phyloP scores from a whole-genome alignment of 2,113 vertebrate genomes.

The Malurus alboscapulatus region DNA sequence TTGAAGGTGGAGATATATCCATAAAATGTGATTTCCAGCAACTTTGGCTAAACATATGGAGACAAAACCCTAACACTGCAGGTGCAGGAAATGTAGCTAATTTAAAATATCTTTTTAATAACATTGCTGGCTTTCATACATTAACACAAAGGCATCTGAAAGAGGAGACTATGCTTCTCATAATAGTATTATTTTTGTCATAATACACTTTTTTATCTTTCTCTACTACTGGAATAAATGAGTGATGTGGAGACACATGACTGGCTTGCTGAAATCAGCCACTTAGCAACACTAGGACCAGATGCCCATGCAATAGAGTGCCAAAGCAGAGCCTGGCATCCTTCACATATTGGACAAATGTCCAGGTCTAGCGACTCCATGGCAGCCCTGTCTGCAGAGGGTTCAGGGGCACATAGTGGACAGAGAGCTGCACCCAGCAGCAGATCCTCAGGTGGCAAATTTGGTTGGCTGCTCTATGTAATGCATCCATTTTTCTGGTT shows the following conservation, averaged over 20 bases:
- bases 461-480: not conserved
- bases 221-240: conserved; percentile 50
- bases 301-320: conserved; percentile 69
- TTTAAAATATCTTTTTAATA: conserved; percentile 53
- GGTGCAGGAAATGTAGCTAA: conserved; percentile 26
- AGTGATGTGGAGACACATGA: conserved; percentile 63
- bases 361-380: conserved; percentile 16
- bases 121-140: not conserved
- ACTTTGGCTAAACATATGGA: not conserved
- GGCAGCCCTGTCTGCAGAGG: conserved; percentile 49
- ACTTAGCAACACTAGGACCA: conserved; percentile 71
- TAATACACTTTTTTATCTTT: conserved; percentile 26
- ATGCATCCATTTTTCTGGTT: not conserved
- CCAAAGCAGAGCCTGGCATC: conserved; percentile 65
- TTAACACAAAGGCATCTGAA: conserved; percentile 25
- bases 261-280: conserved; percentile 67
- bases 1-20: not conserved
- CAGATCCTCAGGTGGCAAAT: not conserved
- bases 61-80: not conserved
- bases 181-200: conserved; percentile 11
- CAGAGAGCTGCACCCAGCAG: not conserved
- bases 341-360: conserved; percentile 52
- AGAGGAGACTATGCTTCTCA: conserved; percentile 13
- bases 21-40: not conserved
- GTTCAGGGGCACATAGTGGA: not conserved